A percentile compares a stretch with the other conserved stretches of the same genome.
phyloP scores from a whole-genome alignment of 30 jellyfish, hydroid and myxozoan genomes.

The Hydractinia symbiolongicarpus region DNA sequence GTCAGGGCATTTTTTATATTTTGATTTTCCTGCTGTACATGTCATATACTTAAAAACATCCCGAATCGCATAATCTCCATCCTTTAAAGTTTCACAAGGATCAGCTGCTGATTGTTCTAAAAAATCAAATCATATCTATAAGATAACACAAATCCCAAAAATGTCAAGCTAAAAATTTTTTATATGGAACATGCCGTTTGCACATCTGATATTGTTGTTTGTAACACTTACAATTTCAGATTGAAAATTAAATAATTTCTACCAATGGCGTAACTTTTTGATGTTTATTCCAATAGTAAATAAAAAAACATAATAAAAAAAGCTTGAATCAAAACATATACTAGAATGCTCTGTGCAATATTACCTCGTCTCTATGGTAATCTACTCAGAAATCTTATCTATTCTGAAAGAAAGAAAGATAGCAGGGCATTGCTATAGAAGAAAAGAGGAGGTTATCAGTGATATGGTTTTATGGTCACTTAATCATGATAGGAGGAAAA shows the following conservation, averaged over 20 bases:
- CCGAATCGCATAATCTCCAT: conserved; percentile 35
- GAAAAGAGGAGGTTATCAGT: too few relatives aligned
- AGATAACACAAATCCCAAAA: neutral
- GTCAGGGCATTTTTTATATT: neutral
- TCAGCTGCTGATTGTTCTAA: conserved; percentile 10
- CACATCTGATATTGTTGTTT: too few relatives aligned
- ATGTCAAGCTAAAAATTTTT: neutral
- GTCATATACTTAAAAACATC: conserved; percentile 53
- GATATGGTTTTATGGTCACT: too few relatives aligned
- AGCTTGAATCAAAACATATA: conserved; percentile 27
- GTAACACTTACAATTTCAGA: too few relatives aligned
- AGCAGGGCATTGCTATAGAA: conserved; percentile 45
- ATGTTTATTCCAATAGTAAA: too few relatives aligned
- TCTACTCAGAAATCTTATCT: neutral
- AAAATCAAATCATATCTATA: neutral
- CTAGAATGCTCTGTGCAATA: conserved; percentile 6
- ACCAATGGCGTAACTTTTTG: too few relatives aligned
- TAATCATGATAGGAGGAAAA: conserved; percentile 1
- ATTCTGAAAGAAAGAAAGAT: conserved; percentile 19
- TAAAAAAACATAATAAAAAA: too few relatives aligned
- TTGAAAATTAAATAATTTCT: too few relatives aligned
- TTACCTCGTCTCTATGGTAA: conserved; percentile 24
- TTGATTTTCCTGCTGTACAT: conserved; percentile 39
- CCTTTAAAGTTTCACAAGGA: conserved; percentile 38
- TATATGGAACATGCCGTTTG: too few relatives aligned